Conservation (phyloP, 2,113 vertebrate species). For the Macrotus californicus region DNA sequence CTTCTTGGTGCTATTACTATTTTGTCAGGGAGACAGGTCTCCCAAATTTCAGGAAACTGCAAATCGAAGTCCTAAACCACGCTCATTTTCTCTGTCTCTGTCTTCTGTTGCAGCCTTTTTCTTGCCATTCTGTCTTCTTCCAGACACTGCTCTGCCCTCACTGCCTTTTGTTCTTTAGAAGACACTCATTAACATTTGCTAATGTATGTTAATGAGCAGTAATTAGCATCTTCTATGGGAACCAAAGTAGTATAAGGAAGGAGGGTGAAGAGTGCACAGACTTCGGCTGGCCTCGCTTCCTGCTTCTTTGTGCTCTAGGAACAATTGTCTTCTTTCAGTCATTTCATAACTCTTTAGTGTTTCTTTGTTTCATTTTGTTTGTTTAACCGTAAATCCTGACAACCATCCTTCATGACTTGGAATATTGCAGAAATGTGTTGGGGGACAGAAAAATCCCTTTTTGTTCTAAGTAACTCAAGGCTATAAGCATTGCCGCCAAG, state of each 20-base stretch:
- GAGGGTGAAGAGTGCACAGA: not conserved
- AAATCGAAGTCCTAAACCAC: not conserved
- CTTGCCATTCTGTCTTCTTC: not conserved
- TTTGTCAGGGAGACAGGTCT: not conserved
- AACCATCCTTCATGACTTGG: constrained; percentile 5
- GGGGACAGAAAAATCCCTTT: not conserved
- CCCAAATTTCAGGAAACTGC: not conserved
- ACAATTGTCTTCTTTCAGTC: not conserved
- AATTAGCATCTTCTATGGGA: constrained; percentile 46
- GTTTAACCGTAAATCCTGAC: not conserved
- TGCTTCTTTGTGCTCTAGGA: not conserved
- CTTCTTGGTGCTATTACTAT: not conserved
- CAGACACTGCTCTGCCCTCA: not conserved
- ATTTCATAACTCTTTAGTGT: not conserved
- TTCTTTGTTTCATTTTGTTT: constrained; percentile 33
- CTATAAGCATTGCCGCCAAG: not conserved
- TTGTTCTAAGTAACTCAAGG: not conserved
- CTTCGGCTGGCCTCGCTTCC: not conserved
- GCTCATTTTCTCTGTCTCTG: not conserved
- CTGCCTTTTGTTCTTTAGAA: constrained; percentile 53
- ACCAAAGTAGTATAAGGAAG: constrained; percentile 12
- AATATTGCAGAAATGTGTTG: constrained; percentile 6
- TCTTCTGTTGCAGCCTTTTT: not conserved
- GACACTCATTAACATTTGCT: constrained; percentile 56
- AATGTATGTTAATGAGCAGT: constrained; percentile 59